Evolutionary conservation across 2,797 vertebrate species (phyloP).

Genomic region (Steatocranus sp.): DNA sequence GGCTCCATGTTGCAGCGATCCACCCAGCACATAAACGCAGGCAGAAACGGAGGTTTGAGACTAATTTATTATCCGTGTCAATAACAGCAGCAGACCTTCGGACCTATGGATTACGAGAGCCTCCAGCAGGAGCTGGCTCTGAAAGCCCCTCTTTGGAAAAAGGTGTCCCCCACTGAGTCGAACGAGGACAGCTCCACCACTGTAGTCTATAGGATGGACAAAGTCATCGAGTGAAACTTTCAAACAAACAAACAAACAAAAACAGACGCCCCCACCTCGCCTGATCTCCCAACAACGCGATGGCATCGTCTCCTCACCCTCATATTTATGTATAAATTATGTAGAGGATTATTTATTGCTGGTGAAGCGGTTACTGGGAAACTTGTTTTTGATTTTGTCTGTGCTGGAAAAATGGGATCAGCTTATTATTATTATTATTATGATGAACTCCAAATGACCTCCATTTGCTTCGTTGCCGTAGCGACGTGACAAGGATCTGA

Average conservation of each 20-base stretch:
- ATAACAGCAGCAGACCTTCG: constrained; percentile 90
- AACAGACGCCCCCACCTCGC: neutral
- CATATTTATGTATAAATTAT: constrained; percentile 53
- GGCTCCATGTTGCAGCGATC: neutral
- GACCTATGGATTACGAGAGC: constrained; percentile 98
- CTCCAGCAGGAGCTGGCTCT: constrained; percentile 97
- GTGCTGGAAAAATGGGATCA: neutral
- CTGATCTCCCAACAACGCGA: neutral
- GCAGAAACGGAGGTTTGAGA: constrained; percentile 32
- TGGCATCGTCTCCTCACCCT: neutral
- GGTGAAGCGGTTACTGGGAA: constrained; percentile 18
- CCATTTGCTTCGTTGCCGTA: neutral
- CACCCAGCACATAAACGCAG: neutral
- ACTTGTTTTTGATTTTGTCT: constrained; percentile 1
- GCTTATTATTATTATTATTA: neutral
- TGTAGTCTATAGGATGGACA: constrained; percentile 98
- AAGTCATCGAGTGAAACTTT: constrained; percentile 74
- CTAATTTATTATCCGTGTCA: constrained; percentile 90
- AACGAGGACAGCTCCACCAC: constrained; percentile 96
- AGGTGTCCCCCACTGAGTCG: constrained; percentile 89
- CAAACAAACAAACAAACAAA: neutral
- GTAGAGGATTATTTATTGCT: constrained; percentile 60
- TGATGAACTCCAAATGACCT: neutral
- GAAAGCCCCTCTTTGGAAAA: constrained; percentile 97
- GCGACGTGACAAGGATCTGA: neutral